These are phyloP conservation scores for Huso huso DNA, from an alignment of 2,797 vertebrate genomes.

Conservation along the genomic window DNA sequence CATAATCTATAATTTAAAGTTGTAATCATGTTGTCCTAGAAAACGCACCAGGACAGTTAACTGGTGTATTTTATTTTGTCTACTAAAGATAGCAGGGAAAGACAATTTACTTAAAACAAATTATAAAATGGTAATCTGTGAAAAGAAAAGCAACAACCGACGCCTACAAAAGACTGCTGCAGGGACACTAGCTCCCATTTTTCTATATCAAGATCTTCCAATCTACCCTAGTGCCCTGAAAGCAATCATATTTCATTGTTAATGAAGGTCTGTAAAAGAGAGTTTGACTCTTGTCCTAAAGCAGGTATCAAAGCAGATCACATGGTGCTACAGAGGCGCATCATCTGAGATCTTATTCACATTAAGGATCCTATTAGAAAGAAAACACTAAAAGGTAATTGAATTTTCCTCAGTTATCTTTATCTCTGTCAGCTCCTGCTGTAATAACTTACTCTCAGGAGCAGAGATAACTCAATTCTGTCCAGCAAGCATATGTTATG, in stretches of 20 bases:
- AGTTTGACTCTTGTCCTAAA: constrained; percentile 63
- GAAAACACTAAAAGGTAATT: constrained; percentile 99
- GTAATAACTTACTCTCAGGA: constrained; percentile 96
- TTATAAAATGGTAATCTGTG: constrained; percentile 18
- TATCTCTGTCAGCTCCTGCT: constrained; percentile 96
- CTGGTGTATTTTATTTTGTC: too few species aligned
- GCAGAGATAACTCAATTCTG: constrained; percentile 96
- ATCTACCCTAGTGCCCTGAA: constrained; percentile 64
- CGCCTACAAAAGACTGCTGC: constrained; percentile 24
- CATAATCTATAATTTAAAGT: background rate
- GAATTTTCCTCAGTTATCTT: constrained; percentile 99
- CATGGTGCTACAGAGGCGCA: constrained; percentile 59
- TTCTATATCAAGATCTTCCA: constrained; percentile 51
- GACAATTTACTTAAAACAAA: constrained; percentile 25
- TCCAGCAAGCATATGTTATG: constrained; percentile 84
- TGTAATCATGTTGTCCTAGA: constrained; percentile 12
- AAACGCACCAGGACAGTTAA: constrained; percentile 15
- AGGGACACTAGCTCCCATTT: constrained; percentile 25
- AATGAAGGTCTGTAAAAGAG: constrained; percentile 72
- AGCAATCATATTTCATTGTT: constrained; percentile 69
- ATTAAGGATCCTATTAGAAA: constrained; percentile 99
- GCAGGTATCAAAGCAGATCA: constrained; percentile 70
- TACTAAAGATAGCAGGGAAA: constrained; percentile 9
- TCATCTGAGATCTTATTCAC: constrained; percentile 93
- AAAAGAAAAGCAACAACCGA: constrained; percentile 43